Percentiles rank a stretch among this genome's conserved stretches.
These are phyloP conservation scores for Bombus soroeensis DNA, from an alignment of 1,140 invertebrate genomes.

Conservation along the genomic window DNA sequence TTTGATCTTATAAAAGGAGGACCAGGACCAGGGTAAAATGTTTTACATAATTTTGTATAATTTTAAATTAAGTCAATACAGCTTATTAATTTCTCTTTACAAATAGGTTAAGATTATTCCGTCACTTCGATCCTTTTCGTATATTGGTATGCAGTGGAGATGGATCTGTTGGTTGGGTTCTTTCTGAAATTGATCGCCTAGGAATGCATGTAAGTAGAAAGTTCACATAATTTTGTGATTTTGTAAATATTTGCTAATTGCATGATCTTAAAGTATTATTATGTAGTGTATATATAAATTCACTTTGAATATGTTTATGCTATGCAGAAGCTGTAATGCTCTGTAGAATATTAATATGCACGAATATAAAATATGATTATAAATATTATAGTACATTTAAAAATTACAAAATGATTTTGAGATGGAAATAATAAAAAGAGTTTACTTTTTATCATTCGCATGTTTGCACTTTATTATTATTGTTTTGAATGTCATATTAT, in stretches of 20 bases:
- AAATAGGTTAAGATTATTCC: constrained; percentile 90
- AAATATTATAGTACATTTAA: constrained; percentile 2
- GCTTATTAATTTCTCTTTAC: constrained; percentile 33
- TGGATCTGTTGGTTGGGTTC: constrained; percentile 96
- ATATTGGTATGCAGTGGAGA: constrained; percentile 97
- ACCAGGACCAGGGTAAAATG: constrained; percentile 91
- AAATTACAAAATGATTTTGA: not conserved
- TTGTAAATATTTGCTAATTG: constrained; percentile 27
- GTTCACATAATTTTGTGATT: not conserved
- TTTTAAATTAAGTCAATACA: not conserved
- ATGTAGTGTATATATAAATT: constrained; percentile 35
- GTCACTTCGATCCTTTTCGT: constrained; percentile 95
- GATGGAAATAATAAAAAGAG: not conserved
- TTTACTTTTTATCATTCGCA: constrained; percentile 21
- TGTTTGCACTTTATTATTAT: constrained; percentile 22
- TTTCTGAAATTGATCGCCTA: constrained; percentile 95
- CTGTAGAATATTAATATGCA: constrained; percentile 34
- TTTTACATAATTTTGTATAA: constrained; percentile 5
- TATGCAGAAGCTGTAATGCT: constrained; percentile 14
- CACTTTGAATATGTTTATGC: constrained; percentile 28
- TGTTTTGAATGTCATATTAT: constrained; percentile 31
- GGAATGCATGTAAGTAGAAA: constrained; percentile 92
- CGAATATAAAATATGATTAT: constrained; percentile 15
- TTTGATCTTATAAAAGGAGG: constrained; percentile 97
- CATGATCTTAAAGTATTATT: constrained; percentile 44